phyloP scores from a whole-genome alignment of 1,140 invertebrate species.

The Portunus trituberculatus region DNA sequence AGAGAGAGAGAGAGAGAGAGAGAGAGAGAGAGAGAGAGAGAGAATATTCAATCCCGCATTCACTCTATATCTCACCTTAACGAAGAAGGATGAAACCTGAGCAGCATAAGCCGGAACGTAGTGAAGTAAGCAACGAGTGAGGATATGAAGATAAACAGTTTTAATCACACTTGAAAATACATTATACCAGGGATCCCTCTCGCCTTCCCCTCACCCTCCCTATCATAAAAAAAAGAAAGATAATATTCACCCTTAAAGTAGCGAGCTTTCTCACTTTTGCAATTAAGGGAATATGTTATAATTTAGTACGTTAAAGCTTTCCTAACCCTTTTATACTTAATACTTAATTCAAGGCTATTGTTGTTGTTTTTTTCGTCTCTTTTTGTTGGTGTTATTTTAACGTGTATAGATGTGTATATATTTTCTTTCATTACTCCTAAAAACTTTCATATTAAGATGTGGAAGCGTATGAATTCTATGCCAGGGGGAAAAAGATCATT shows the following conservation, averaged over 20 bases:
- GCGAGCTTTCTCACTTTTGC: neutral
- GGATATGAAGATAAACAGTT: neutral
- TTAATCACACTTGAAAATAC: neutral
- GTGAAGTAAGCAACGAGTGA: neutral
- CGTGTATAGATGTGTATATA: too few species aligned
- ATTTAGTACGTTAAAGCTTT: neutral
- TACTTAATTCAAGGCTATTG: neutral
- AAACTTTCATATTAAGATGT: too few species aligned
- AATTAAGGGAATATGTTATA: neutral
- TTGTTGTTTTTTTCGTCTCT: too few species aligned
- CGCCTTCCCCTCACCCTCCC: neutral
- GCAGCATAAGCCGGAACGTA: too few species aligned
- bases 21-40: slow-evolving; percentile 1
- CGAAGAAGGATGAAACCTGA: neutral
- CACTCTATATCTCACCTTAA: neutral
- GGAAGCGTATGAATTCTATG: too few species aligned
- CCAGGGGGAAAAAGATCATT: too few species aligned
- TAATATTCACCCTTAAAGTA: neutral
- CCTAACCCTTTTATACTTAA: neutral
- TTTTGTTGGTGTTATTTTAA: too few species aligned
- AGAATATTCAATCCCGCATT: neutral
- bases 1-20: too few species aligned
- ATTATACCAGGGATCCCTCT: neutral
- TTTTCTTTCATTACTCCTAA: too few species aligned
- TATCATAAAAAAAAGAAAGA: neutral